Base-by-base conservation (phyloP, 2,888 invertebrate species). In the Parnassius smintheus region DNA sequence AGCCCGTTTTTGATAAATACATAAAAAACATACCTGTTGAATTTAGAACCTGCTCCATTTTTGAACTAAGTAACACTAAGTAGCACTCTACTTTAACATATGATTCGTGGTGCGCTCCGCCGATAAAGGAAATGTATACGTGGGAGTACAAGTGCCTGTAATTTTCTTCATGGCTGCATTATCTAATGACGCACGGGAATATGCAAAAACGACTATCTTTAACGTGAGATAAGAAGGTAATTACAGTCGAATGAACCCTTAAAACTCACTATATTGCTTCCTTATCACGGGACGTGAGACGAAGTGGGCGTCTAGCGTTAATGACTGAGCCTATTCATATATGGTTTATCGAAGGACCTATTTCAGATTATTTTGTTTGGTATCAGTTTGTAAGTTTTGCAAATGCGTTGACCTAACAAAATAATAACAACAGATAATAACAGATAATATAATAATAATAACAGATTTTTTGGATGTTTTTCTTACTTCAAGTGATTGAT, bases 81-180 rank as follows among this genome's bases (percentile, higher is more conserved):
- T 18, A 18, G 35, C 35, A 35, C 35, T 35, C 7, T 35, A 35
- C 35, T 35, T 1, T 35, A 70, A 75, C 77, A 71, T 72, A 71
- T 71, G 71, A 70, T 73, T 75, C 73, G 68, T 66, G 71, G 70
- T 68, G 71, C 71, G 69, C 68, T 65, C 1, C 35, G 7, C 61
- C 66, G 71, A 70, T 75, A 71, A 71, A 72, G 77, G 72, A 75
- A 77, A 79, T 76, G 75, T 74, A 72, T 70, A 67, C 68, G 73
- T 74, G 72, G 71, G 74, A 70, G 73, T 74, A 69, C 72, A 73
- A 75, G 74, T 76, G 70, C 66, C 72, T 65, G 73, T 72, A 80
- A 82, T 82, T 81, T 83, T 78, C 79, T 81, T 78, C 74, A 80
- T 79, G 70, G 72, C 75, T 77, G 73, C 76, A 78, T 80, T 78